A percentile compares a stretch with the other conserved stretches of the same genome.
phyloP scores from a whole-genome alignment of 2,113 vertebrate genomes.

The Heptranchias perlo region DNA sequence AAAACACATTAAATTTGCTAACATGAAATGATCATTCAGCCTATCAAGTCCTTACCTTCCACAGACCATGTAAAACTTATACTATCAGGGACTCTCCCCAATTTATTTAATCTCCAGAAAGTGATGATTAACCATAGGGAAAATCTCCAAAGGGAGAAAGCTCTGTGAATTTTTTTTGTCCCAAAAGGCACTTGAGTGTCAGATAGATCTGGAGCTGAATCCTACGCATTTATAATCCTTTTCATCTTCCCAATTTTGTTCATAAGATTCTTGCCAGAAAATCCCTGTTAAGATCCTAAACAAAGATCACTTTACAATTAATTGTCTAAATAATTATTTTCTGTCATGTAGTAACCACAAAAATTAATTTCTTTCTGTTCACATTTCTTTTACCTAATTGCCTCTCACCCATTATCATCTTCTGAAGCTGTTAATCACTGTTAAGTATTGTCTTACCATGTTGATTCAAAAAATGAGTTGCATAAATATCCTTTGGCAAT shows the following conservation, averaged over 20 bases:
- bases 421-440: not conserved
- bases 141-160: not conserved
- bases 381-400: constrained; percentile 24
- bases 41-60: not conserved
- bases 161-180: not conserved
- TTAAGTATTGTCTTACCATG: not conserved
- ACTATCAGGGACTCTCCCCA: not conserved
- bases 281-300: not conserved
- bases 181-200: not conserved
- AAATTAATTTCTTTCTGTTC: not conserved
- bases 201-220: too few species aligned
- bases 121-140: too few species aligned
- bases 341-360: not conserved
- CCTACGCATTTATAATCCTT: not conserved
- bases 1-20: not conserved
- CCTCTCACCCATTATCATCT: not conserved
- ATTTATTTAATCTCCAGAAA: not conserved
- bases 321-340: not conserved
- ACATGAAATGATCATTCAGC: not conserved
- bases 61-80: not conserved
- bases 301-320: not conserved
- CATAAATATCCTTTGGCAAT: constrained; percentile 1
- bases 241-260: not conserved
- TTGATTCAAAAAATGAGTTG: not conserved
- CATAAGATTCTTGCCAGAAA: not conserved